Evolutionary conservation across 2,113 vertebrate species (phyloP), one percentile per base, ranked within the genome.

Genomic region (Callopanchax toddi): DNA sequence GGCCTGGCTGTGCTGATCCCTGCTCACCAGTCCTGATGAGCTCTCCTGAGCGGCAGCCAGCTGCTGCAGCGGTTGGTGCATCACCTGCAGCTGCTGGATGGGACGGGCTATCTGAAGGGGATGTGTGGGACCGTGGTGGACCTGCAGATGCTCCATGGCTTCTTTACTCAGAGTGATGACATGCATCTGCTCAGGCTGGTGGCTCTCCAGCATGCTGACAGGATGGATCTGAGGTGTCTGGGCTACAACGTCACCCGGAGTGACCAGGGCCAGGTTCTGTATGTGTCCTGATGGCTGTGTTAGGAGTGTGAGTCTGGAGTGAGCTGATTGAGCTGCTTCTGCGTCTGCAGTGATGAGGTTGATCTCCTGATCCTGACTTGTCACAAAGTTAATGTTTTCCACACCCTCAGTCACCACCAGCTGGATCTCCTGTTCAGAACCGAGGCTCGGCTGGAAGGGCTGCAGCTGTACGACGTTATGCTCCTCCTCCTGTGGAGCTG

Each of bases 81-180:
- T 66, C 32, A 88, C 74, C 57, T 86, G 89, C 57, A 93, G 74
- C 17, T 86, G 89, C 1, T 86, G 91, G 17, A 75, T 64, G 0
- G 91, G 78, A 16, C 86, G 83, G 23, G 90, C 37, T 32, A 93
- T 70, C 17, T 92, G 92, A 25, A 94, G 42, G 0, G 89, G 91
- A 37, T 92, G 93, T 15, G 90, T 67, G 0, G 92, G 75, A 1
- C 88, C 91, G 10, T 92, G 94, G 57, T 95, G 94, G 65, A 88
- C 90, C 15, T 93, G 95, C 11, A 98, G 93, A 18, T 94, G 95
- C 77, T 95, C 94, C 67, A 98, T 90, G 0, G 94, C 93, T 72
- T 98, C 96, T 86, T 97, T 96, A 12, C 94, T 96, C 70, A 98
- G 89, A 0, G 96, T 95, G 82, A 99, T 95, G 7, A 99, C 93